Base-by-base conservation (phyloP, 1,140 invertebrate genomes). In the Panagrolaimus sp. region DNA sequence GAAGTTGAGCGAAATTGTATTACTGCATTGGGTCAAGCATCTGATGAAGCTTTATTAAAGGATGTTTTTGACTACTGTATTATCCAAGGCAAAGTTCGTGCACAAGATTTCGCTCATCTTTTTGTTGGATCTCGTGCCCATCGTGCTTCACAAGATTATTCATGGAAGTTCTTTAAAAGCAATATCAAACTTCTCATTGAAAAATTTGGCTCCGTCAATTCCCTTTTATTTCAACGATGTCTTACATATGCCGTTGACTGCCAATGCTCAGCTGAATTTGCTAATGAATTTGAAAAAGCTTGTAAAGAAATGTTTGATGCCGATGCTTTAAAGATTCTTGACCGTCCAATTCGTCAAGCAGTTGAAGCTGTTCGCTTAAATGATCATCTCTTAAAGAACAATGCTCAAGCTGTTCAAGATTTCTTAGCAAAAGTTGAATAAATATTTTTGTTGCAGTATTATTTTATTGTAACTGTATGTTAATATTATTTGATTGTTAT, bases 1-100 rank as follows among this genome's bases (percentile, higher is more conserved):
- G 93, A 97, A 84, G 92, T 97, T 81, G 93, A 93, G 83, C 89
- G 93, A 78, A 87, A 93, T 76, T 91, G 96, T 73, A 88, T 90
- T 25, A 85, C 90, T 48, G 88, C 91, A 0, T 86, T 96, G 20
- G 92, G 92, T 31, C 88, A 89, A 45, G 88, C 90, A 16, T 87
- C 87, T 53, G 88, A 93, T 80, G 85, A 87, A 7, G 88, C 89
- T 78, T 90, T 92, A 16, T 85, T 96, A 0, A 87, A 38, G 44
- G 9, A 31, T 5, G 51, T 71, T 43, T 76, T 63, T 38, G 31
- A 76, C 0, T 79, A 78, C 38, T 72, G 89, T 77, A 90, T 93
- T 16, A 85, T 96, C 0, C 87, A 92, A 88, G 89, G 91, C 74
- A 91, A 96, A 83, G 93, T 97, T 0, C 86, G 92, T 38, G 88